Base-by-base conservation (phyloP, 2,888 invertebrate species). In the Dione vanillae region DNA sequence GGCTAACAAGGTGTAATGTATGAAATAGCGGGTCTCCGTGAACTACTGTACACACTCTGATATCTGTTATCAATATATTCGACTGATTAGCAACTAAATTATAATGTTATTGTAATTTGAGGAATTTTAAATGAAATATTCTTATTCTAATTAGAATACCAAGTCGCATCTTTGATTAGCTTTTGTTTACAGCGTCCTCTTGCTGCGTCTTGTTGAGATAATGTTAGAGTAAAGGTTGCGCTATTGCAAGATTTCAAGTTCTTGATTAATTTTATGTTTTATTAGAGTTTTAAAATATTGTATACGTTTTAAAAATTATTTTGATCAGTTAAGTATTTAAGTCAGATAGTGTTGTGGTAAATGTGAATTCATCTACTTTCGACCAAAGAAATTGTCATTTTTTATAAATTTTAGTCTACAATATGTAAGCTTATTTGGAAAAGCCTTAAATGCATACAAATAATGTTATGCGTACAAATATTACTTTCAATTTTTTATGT, bases 1-100 rank as follows among this genome's bases (percentile, higher is more conserved):
- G 78, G 80, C 80, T 78, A 83, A 82, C 80, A 72, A 79, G 79
- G 71, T 14, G 74, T 83, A 77, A 84, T 79, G 69, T 78, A 81
- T 78, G 74, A 65, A 2, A 14, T 64, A 49, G 64, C 64, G 64
- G 64, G 14, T 16, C 47, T 12, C 54, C 27, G 27, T 27, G 54
- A 19, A 59, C 68, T 49, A 56, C 72, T 64, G 67, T 73, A 71
- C n/a, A 16, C 62, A 61, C 51, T 59, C 51, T 45, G 41, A 51
- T 51, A 52, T 45, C 37, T 20, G 45, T 64, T 69, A 67, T 61
- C 67, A 61, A 47, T 20, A 19, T 41, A 35, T 52, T 35, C 41
- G 35, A 56, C 35, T 68, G 64, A 64, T 67, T 52, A 61, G 37
- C 35, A 56, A 49, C 41, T 67, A 61, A 67, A 35, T 61, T 61